Evolutionary conservation across 2,888 invertebrate genomes (phyloP).

Genomic region (Tryphoninae sp.): DNA sequence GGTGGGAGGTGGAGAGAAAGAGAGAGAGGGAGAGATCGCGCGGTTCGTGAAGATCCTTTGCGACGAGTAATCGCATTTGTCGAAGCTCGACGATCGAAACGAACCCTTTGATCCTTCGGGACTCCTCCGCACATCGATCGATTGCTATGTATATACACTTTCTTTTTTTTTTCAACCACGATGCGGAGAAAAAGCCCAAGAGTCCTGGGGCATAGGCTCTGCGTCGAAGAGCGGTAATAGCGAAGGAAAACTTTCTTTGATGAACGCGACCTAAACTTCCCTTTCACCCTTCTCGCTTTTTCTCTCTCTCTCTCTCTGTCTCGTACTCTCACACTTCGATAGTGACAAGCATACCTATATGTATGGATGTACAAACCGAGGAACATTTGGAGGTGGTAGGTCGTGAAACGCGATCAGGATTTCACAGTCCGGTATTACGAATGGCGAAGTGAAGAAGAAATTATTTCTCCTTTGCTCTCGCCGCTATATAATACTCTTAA

Average conservation of each 20-base stretch:
- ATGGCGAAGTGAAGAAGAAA: constrained; percentile 35
- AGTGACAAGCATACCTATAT: constrained; percentile 16
- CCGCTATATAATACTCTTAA: constrained; percentile 57
- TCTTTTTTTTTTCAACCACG: constrained; percentile 27
- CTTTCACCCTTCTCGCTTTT: background rate
- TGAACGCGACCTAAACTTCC: constrained; percentile 57
- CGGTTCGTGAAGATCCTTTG: constrained; percentile 63
- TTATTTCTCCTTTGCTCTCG: constrained; percentile 57
- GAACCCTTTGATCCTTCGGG: constrained; percentile 62
- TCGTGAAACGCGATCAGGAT: constrained; percentile 80
- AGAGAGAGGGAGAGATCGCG: background rate
- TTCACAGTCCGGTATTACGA: constrained; percentile 63
- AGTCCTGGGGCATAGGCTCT: constrained; percentile 61
- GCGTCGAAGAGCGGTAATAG: constrained; percentile 64
- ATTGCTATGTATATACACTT: constrained; percentile 39
- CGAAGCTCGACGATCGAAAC: constrained; percentile 57
- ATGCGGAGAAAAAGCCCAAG: constrained; percentile 49
- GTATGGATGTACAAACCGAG: constrained; percentile 30
- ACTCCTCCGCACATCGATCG: constrained; percentile 34
- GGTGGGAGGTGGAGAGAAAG: constrained; percentile 25
- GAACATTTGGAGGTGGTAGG: constrained; percentile 79
- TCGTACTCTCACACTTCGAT: constrained; percentile 49
- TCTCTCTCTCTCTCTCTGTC: constrained; percentile 12
- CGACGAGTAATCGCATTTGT: constrained; percentile 70
- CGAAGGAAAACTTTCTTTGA: constrained; percentile 74